These are phyloP conservation scores for Diplazon laetatorius DNA, from an alignment of 2,888 invertebrate genomes.

Conservation along the genomic window DNA sequence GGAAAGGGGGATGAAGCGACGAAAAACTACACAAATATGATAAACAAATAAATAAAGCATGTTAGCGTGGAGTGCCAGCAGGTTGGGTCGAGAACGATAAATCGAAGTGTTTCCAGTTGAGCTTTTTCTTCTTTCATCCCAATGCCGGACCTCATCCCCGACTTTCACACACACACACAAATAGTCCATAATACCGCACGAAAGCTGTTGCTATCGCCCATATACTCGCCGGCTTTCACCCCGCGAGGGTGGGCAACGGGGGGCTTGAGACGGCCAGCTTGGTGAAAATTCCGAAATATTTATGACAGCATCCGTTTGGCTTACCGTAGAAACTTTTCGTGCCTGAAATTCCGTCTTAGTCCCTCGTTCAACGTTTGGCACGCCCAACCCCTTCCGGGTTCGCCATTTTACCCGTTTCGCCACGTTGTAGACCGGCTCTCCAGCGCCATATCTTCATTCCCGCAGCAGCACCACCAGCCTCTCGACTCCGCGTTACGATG, in stretches of 20 bases:
- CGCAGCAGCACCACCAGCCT: constrained; percentile 47
- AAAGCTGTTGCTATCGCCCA: constrained; percentile 28
- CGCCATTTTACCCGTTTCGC: neutral
- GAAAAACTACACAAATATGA: constrained; percentile 36
- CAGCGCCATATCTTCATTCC: constrained; percentile 29
- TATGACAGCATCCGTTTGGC: constrained; percentile 75
- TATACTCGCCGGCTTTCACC: constrained; percentile 20
- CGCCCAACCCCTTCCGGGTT: neutral
- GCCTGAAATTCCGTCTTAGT: constrained; percentile 51
- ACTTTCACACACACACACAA: constrained; percentile 1
- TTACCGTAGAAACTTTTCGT: constrained; percentile 70
- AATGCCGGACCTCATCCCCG: constrained; percentile 17
- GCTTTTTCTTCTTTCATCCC: constrained; percentile 21
- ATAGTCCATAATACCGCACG: constrained; percentile 6
- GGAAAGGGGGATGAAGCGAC: constrained; percentile 15
- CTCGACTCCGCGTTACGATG: constrained; percentile 57
- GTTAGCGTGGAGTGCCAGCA: constrained; percentile 39
- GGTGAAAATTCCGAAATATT: constrained; percentile 74
- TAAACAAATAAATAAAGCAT: neutral
- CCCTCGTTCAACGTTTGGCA: no score
- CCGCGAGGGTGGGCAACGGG: no score
- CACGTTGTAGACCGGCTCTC: constrained; percentile 1
- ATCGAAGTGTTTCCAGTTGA: constrained; percentile 65
- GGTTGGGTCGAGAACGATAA: constrained; percentile 65
- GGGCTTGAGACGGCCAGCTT: constrained; percentile 51